These are phyloP conservation scores for Chloroclystis v-ata DNA, from an alignment of 2,888 invertebrate species.

Conservation along the genomic window DNA sequence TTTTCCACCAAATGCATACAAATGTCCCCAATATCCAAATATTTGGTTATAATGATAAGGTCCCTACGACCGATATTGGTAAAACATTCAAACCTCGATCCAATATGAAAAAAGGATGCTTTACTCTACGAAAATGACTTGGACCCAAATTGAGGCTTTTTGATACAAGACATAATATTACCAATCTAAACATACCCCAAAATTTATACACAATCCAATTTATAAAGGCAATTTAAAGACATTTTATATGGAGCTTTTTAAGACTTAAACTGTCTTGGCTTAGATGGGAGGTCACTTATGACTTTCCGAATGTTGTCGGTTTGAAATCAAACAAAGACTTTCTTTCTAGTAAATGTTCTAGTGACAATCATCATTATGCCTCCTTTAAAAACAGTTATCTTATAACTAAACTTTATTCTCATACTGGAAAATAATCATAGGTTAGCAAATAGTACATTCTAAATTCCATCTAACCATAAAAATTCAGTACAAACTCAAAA, in stretches of 20 bases:
- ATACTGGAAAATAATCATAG: no score
- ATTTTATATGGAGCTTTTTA: no score
- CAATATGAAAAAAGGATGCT: constrained; percentile 2
- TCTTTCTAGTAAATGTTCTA: no score
- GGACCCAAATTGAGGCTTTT: not conserved
- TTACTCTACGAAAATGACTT: not conserved
- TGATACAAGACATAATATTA: not conserved
- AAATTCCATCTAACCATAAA: no score
- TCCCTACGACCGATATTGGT: not conserved
- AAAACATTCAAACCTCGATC: not conserved
- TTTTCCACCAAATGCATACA: not conserved
- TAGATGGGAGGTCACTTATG: no score
- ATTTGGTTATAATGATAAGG: not conserved
- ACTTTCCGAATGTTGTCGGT: no score
- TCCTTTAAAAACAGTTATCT: no score
- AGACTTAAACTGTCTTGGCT: not conserved
- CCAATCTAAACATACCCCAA: not conserved
- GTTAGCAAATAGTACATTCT: no score
- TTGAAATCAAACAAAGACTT: no score
- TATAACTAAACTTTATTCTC: no score
- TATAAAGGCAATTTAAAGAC: no score
- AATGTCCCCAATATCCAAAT: not conserved
- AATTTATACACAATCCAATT: not conserved
- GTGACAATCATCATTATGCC: no score
- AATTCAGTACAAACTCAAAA: not conserved